Conservation (phyloP, 2,888 invertebrate species). For the Axea sp. region DNA sequence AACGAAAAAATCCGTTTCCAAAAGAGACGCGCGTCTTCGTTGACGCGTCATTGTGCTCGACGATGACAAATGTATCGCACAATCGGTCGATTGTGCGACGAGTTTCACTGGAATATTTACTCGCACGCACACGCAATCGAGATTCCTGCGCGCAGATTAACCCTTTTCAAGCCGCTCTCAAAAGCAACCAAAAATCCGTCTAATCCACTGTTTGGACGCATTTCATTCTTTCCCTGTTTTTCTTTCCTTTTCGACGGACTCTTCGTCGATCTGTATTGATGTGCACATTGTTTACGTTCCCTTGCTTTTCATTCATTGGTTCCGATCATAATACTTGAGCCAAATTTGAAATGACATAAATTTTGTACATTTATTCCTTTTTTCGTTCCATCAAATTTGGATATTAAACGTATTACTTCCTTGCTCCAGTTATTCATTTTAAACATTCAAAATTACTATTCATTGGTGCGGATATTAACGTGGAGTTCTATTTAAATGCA, state of each 20-base stretch:
- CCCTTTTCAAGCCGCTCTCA: conserved; percentile 58
- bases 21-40: conserved; percentile 50
- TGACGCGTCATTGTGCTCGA: conserved; percentile 68
- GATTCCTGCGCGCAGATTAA: conserved; percentile 51
- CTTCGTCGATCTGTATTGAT: conserved; percentile 46
- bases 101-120: conserved; percentile 15
- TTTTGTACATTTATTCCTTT: conserved; percentile 28
- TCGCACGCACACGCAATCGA: conserved; percentile 43
- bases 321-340: conserved; percentile 31
- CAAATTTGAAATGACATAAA: conserved; percentile 46
- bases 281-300: conserved; percentile 42
- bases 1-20: conserved; percentile 61
- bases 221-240: conserved; percentile 32
- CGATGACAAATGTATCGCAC: conserved; percentile 61
- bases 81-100: conserved; percentile 38
- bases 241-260: conserved; percentile 7
- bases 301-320: conserved; percentile 25
- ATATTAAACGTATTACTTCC: conserved; percentile 34
- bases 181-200: conserved; percentile 44
- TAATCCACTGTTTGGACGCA: conserved; percentile 47
- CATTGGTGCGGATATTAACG: too few relatives aligned
- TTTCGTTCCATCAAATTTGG: conserved; percentile 43
- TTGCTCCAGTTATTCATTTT: conserved; percentile 10
- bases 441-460: too few relatives aligned
- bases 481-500: too few relatives aligned